phyloP scores from a whole-genome alignment of 2,888 invertebrate species.

The Ornithoptera alexandrae region DNA sequence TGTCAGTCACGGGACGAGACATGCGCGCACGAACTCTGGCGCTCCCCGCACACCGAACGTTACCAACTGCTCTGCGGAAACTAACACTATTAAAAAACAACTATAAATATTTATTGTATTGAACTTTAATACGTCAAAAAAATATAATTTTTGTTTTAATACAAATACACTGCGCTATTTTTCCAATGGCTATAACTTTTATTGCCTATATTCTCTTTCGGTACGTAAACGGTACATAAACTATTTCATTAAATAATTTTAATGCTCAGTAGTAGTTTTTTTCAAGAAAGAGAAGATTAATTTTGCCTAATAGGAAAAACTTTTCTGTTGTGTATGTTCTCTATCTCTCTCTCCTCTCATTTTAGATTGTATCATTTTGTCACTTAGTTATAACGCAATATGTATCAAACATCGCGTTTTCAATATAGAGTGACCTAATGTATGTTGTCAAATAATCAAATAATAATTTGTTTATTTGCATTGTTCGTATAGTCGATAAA shows the following conservation, averaged over 20 bases:
- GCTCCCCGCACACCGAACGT: constrained; percentile 43
- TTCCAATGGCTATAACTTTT: not conserved
- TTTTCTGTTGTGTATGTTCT: constrained; percentile 1
- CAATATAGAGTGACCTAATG: not conserved
- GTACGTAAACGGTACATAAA: not conserved
- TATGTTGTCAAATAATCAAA: constrained; percentile 26
- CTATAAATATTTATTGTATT: not conserved
- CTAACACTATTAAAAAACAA: constrained; percentile 2
- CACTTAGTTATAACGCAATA: not conserved
- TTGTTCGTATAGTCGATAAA: constrained; percentile 55
- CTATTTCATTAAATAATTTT: not conserved
- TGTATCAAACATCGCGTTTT: not conserved
- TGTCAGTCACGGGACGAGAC: constrained; percentile 69
- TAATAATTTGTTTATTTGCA: constrained; percentile 43
- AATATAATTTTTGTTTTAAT: not conserved
- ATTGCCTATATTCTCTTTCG: not conserved
- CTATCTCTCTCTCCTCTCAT: no score
- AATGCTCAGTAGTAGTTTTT: not conserved
- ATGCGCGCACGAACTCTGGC: constrained; percentile 51
- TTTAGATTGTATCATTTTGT: not conserved
- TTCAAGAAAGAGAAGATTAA: not conserved
- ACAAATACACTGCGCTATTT: not conserved
- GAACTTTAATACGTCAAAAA: no score
- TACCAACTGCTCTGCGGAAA: constrained; percentile 29
- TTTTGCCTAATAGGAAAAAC: not conserved